phyloP scores from a whole-genome alignment of 2,113 vertebrate genomes.

The Ceyx cyanopectus region DNA sequence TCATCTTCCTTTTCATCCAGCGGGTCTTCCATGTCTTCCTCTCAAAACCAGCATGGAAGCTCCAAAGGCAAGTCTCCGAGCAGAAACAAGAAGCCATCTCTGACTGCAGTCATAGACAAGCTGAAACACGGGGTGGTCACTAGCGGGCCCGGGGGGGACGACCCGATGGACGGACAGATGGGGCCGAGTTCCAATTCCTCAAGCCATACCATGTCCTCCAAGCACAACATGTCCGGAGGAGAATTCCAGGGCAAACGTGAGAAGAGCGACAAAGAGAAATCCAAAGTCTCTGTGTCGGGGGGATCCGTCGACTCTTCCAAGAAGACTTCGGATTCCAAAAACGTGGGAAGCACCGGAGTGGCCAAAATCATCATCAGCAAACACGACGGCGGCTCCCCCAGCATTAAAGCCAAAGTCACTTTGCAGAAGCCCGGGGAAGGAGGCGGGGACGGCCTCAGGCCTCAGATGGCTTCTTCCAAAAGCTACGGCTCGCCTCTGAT shows the following conservation, averaged over 20 bases:
- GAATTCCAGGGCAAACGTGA: slow-evolving; percentile 92
- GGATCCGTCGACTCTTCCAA: slow-evolving; percentile 87
- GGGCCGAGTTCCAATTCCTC: slow-evolving; percentile 82
- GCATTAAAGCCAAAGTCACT: slow-evolving; percentile 97
- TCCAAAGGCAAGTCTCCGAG: slow-evolving; percentile 98
- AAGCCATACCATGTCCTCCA: slow-evolving; percentile 84
- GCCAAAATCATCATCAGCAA: slow-evolving; percentile 99
- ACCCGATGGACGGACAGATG: slow-evolving; percentile 88
- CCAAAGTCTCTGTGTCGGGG: slow-evolving; percentile 88
- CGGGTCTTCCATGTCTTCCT: slow-evolving; percentile 87
- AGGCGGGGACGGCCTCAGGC: slow-evolving; percentile 87
- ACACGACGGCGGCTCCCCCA: slow-evolving; percentile 95
- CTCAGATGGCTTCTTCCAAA: slow-evolving; percentile 92
- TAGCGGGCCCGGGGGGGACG: slow-evolving; percentile 89
- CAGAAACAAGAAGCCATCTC: slow-evolving; percentile 97
- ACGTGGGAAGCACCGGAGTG: slow-evolving; percentile 86
- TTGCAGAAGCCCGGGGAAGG: slow-evolving; percentile 94
- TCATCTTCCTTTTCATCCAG: slow-evolving; percentile 84
- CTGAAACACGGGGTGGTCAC: slow-evolving; percentile 95
- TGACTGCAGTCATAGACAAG: slow-evolving; percentile 98
- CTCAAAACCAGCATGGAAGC: slow-evolving; percentile 85
- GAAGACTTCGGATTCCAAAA: slow-evolving; percentile 90
- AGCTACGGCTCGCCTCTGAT: slow-evolving; percentile 93
- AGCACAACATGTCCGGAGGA: slow-evolving; percentile 87
- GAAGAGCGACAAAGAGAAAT: slow-evolving; percentile 95